Conservation (phyloP, 2,113 vertebrate genomes). For the Bettongia penicillata region DNA sequence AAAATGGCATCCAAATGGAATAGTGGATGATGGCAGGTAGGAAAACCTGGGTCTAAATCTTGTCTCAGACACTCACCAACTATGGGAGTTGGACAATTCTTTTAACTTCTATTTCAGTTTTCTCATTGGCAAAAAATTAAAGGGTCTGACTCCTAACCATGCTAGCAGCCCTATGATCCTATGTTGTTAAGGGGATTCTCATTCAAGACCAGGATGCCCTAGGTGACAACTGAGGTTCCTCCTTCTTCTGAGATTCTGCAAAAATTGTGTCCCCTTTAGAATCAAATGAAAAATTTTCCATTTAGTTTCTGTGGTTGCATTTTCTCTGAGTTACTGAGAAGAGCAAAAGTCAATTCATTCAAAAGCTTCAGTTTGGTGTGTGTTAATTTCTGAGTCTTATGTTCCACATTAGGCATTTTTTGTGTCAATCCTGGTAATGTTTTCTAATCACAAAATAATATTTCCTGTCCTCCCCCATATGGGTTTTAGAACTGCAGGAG, state of each 20-base stretch:
- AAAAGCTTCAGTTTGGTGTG: constrained; percentile 69
- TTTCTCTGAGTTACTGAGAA: not conserved
- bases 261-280: not conserved
- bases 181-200: not conserved
- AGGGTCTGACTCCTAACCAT: not conserved
- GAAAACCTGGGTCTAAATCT: not conserved
- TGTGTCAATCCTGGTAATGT: constrained; percentile 83
- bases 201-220: not conserved
- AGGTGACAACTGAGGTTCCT: not conserved
- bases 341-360: constrained; percentile 65
- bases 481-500: constrained; percentile 80
- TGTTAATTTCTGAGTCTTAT: constrained; percentile 78
- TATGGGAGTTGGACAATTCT: not conserved
- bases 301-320: constrained; percentile 36
- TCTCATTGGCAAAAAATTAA: not conserved
- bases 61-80: not conserved
- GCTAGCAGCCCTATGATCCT: not conserved
- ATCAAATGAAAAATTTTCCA: not conserved
- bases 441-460: constrained; percentile 87
- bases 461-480: constrained; percentile 80
- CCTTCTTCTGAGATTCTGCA: not conserved
- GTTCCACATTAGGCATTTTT: constrained; percentile 75
- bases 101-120: not conserved
- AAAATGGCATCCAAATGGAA: not conserved
- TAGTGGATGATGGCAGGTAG: not conserved